Conservation (phyloP, 2,888 invertebrate genomes). For the Drosophila borealis region DNA sequence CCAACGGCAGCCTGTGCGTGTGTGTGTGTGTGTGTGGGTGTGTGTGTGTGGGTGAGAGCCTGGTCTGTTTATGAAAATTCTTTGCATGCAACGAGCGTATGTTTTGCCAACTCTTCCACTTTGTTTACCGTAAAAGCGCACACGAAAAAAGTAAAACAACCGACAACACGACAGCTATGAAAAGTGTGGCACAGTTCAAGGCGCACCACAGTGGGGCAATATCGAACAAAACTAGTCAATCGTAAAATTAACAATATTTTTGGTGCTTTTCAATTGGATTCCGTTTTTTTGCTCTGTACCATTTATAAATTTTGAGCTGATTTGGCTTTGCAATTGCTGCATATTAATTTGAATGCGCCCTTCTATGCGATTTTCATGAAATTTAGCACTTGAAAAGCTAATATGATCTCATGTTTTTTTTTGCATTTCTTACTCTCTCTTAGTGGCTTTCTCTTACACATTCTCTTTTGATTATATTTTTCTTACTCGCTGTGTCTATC, state of each 20-base stretch:
- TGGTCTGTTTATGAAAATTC: slow-evolving; percentile 56
- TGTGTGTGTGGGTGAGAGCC: no score
- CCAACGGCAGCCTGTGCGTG: slow-evolving; percentile 16
- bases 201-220: slow-evolving; percentile 37
- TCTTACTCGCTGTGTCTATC: neutral
- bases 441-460: no score
- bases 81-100: slow-evolving; percentile 64
- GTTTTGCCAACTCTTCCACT: slow-evolving; percentile 68
- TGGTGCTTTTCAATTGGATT: neutral
- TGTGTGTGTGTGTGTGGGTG: no score
- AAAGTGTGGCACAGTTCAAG: slow-evolving; percentile 41
- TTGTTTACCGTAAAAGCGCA: slow-evolving; percentile 65
- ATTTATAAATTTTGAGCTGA: no score
- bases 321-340: no score
- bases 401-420: no score
- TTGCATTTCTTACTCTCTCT: neutral
- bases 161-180: slow-evolving; percentile 41
- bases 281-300: no score
- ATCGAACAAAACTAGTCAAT: neutral
- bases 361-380: neutral
- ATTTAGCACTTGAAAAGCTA: neutral
- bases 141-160: slow-evolving; percentile 41
- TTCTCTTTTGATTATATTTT: neutral
- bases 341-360: neutral
- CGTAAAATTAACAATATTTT: no score